phyloP scores from a whole-genome alignment of 2,113 vertebrate species.

The Dendropsophus ebraccatus region DNA sequence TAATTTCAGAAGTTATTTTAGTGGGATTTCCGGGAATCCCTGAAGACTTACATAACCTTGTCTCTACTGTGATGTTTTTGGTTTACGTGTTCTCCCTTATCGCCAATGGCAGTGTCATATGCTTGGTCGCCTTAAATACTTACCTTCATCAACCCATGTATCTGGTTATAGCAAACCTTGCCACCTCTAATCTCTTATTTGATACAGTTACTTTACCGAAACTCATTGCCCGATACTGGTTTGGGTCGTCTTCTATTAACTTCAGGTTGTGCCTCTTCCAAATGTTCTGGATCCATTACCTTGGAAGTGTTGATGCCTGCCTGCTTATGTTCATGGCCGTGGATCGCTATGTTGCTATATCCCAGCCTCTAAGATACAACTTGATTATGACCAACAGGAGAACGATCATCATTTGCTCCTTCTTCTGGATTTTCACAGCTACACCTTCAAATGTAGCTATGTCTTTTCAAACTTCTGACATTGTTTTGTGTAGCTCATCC shows the following conservation, averaged over 20 bases:
- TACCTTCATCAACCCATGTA: slow-evolving; percentile 60
- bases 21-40: slow-evolving; percentile 33
- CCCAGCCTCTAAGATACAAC: slow-evolving; percentile 72
- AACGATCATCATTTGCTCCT: not conserved
- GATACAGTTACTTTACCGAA: slow-evolving; percentile 65
- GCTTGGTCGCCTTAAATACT: no score
- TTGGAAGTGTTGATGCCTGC: slow-evolving; percentile 63
- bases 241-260: slow-evolving; percentile 58
- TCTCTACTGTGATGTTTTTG: slow-evolving; percentile 29
- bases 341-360: slow-evolving; percentile 66
- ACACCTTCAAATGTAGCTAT: not conserved
- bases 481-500: slow-evolving; percentile 63
- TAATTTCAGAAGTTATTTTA: not conserved
- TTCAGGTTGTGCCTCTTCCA: slow-evolving; percentile 63
- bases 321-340: slow-evolving; percentile 64
- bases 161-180: slow-evolving; percentile 64
- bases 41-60: not conserved
- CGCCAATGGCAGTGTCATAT: not conserved
- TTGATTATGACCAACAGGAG: slow-evolving; percentile 63
- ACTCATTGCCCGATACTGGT: slow-evolving; percentile 63
- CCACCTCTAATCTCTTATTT: slow-evolving; percentile 61
- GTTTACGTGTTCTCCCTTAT: not conserved
- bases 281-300: slow-evolving; percentile 65
- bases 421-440: slow-evolving; percentile 33
- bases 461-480: slow-evolving; percentile 60